Percentiles rank a stretch among this genome's conserved stretches.
Conservation (phyloP, 2,113 vertebrate genomes). For the Halichoeres trimaculatus region DNA sequence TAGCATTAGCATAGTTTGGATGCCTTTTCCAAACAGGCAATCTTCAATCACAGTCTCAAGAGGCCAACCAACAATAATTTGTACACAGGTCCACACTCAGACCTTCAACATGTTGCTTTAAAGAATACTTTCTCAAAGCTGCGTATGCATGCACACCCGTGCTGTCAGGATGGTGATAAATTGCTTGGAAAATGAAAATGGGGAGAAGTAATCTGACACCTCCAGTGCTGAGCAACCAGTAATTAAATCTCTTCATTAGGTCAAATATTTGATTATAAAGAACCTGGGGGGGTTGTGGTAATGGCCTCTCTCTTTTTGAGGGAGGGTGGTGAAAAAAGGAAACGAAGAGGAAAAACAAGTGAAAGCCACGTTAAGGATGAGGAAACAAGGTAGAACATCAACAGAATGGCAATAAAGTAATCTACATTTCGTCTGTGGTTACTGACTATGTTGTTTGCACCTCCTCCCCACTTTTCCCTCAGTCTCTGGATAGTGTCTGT, state of each 20-base stretch:
- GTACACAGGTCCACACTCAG: slow-evolving; percentile 61
- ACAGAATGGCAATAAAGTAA: slow-evolving; percentile 16
- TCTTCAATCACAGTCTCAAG: slow-evolving; percentile 53
- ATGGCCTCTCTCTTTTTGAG: slow-evolving; percentile 60
- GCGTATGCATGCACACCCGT: slow-evolving; percentile 41
- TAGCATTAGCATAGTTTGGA: slow-evolving; percentile 61
- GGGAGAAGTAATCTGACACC: slow-evolving; percentile 71
- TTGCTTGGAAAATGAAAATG: slow-evolving; percentile 78
- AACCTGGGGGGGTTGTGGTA: slow-evolving; percentile 59
- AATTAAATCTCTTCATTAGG: slow-evolving; percentile 82
- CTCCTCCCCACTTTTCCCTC: slow-evolving; percentile 46
- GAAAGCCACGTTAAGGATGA: not conserved
- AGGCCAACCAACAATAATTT: slow-evolving; percentile 59
- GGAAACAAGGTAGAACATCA: slow-evolving; percentile 9
- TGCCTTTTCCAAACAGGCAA: slow-evolving; percentile 43
- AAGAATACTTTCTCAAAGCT: slow-evolving; percentile 49
- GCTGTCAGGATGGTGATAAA: slow-evolving; percentile 77
- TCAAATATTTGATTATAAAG: slow-evolving; percentile 81
- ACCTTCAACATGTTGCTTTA: slow-evolving; percentile 53
- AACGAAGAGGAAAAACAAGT: not conserved
- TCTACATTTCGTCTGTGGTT: slow-evolving; percentile 37
- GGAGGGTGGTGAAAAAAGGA: slow-evolving; percentile 9
- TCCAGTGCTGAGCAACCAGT: slow-evolving; percentile 71
- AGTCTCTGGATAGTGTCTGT: slow-evolving; percentile 39
- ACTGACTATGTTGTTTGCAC: slow-evolving; percentile 48